These are phyloP conservation scores for Limenitis camilla DNA, from an alignment of 2,888 invertebrate genomes.

Conservation along the genomic window DNA sequence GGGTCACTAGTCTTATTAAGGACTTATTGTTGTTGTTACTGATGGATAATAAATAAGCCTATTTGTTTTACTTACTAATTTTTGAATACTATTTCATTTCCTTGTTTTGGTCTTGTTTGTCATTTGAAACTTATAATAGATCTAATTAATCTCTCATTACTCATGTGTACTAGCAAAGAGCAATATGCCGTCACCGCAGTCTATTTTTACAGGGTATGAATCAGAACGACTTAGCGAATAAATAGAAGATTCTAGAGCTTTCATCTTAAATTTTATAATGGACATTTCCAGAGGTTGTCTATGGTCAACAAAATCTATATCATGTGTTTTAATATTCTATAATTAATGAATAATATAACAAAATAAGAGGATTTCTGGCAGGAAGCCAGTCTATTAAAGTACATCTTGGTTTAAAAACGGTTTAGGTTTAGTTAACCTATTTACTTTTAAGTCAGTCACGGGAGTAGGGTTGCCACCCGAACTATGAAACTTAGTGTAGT, in stretches of 20 bases:
- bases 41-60: neutral
- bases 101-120: too few relatives aligned
- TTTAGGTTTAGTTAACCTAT: slow-evolving; percentile 54
- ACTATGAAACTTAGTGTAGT: too few relatives aligned
- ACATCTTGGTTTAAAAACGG: slow-evolving; percentile 40
- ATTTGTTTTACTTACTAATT: too few relatives aligned
- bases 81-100: too few relatives aligned
- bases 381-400: slow-evolving; percentile 42
- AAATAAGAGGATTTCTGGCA: slow-evolving; percentile 37
- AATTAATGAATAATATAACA: slow-evolving; percentile 19
- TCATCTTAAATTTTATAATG: slow-evolving; percentile 2
- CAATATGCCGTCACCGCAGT: slow-evolving; percentile 5
- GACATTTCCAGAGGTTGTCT: slow-evolving; percentile 4
- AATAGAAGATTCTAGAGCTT: slow-evolving; percentile 18
- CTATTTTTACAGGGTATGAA: slow-evolving; percentile 16
- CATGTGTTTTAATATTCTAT: slow-evolving; percentile 8
- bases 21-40: too few relatives aligned
- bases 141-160: neutral
- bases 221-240: slow-evolving; percentile 12
- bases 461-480: too few relatives aligned
- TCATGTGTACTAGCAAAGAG: slow-evolving; percentile 5
- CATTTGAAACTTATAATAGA: neutral
- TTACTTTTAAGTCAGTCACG: slow-evolving; percentile 11
- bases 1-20: too few relatives aligned
- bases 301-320: neutral